A percentile compares a stretch with the other conserved stretches of the same genome.
phyloP scores from a whole-genome alignment of 2,113 vertebrate species.

The Leuciscus idus region DNA sequence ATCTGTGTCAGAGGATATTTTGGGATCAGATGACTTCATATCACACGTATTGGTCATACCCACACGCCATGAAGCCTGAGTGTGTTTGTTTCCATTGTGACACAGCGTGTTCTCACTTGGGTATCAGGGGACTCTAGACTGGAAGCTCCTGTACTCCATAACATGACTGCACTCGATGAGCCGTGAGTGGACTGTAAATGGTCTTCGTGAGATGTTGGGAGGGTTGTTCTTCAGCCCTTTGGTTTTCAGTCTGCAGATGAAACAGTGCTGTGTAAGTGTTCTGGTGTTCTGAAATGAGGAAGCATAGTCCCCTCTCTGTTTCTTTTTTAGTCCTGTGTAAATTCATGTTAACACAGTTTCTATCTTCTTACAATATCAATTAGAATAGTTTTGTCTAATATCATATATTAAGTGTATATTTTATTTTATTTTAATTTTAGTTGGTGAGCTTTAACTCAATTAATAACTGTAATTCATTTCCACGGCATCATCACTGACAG shows the following conservation, averaged over 20 bases:
- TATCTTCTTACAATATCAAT: too few relatives aligned
- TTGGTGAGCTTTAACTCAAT: not conserved
- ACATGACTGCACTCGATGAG: constrained; percentile 6
- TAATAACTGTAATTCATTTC: not conserved
- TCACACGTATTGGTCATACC: constrained; percentile 38
- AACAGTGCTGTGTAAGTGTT: not conserved
- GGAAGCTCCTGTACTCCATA: not conserved
- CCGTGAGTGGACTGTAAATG: not conserved
- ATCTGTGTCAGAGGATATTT: constrained; percentile 49
- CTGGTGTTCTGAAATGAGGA: not conserved
- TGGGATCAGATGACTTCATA: constrained; percentile 45
- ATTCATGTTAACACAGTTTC: not conserved
- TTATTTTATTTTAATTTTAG: not conserved
- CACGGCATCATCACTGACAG: too few relatives aligned
- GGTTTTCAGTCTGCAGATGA: not conserved
- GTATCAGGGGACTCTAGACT: not conserved
- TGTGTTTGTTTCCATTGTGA: constrained; percentile 43
- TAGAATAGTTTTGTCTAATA: too few relatives aligned
- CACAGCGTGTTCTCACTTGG: constrained; percentile 21
- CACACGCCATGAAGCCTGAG: constrained; percentile 11
- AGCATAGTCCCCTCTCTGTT: not conserved
- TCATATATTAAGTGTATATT: not conserved
- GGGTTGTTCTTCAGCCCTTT: not conserved
- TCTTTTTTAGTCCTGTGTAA: not conserved
- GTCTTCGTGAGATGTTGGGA: not conserved